Conservation (phyloP, 2,113 vertebrate genomes). For the Pseudorhombus dupliciocellatus region DNA sequence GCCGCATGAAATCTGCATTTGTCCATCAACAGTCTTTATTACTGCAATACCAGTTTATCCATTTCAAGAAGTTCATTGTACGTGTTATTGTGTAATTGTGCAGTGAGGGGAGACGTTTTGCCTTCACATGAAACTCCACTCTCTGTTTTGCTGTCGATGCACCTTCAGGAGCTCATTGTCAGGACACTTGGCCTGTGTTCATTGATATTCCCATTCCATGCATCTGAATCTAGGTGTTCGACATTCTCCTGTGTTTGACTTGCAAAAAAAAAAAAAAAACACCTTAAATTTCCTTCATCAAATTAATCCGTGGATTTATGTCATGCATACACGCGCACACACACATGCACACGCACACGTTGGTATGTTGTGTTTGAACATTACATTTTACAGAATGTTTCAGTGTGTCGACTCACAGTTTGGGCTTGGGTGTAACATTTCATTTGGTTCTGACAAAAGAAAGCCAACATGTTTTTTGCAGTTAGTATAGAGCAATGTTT, state of each 20-base stretch:
- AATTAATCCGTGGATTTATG: slow-evolving; percentile 32
- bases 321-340: slow-evolving; percentile 2
- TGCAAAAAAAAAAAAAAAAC: slow-evolving; percentile 28
- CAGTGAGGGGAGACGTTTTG: slow-evolving; percentile 50
- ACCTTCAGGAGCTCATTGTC: slow-evolving; percentile 47
- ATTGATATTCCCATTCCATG: slow-evolving; percentile 44
- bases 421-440: slow-evolving; percentile 49
- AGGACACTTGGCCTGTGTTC: slow-evolving; percentile 58
- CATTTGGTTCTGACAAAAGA: slow-evolving; percentile 65
- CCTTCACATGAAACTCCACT: slow-evolving; percentile 53
- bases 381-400: slow-evolving; percentile 56
- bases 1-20: slow-evolving; percentile 72
- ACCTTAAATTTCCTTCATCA: slow-evolving; percentile 17
- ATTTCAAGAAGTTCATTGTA: slow-evolving; percentile 48
- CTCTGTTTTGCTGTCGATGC: slow-evolving; percentile 55
- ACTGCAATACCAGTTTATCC: slow-evolving; percentile 49
- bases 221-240: slow-evolving; percentile 51
- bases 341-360: not conserved
- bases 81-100: slow-evolving; percentile 54
- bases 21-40: slow-evolving; percentile 45
- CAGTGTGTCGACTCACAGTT: slow-evolving; percentile 49
- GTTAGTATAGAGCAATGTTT: slow-evolving; percentile 51
- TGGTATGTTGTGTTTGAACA: slow-evolving; percentile 38
- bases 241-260: slow-evolving; percentile 58
- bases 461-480: not conserved